Percentiles rank a stretch among this genome's conserved stretches.
Evolutionary conservation across 2,113 vertebrate genomes (phyloP).

Genomic region (Phrynocephalus versicolor): DNA sequence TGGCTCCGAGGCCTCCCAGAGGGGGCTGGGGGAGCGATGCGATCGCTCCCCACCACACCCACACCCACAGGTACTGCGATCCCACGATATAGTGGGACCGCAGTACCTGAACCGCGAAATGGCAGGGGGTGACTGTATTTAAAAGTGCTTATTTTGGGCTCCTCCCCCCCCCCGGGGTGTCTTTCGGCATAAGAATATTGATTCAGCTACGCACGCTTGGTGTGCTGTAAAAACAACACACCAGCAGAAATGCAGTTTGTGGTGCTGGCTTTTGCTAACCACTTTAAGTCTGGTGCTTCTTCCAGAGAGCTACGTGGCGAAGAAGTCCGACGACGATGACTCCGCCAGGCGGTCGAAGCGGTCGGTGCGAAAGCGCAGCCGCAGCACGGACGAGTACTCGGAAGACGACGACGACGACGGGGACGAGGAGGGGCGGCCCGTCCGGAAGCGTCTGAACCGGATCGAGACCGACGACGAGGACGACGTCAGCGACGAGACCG

Average conservation of each 20-base stretch:
- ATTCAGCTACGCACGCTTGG: not conserved
- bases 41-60: no score
- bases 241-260: not conserved
- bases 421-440: conserved; percentile 80
- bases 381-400: conserved; percentile 71
- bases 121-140: no score
- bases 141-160: no score
- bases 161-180: not conserved
- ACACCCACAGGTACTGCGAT: no score
- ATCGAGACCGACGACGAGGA: conserved; percentile 92
- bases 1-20: no score
- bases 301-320: conserved; percentile 81
- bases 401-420: conserved; percentile 71
- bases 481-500: not conserved
- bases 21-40: no score
- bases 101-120: no score
- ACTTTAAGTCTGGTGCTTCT: conserved; percentile 73
- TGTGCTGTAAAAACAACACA: not conserved
- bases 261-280: conserved; percentile 41
- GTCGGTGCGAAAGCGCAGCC: conserved; percentile 64
- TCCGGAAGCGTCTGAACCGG: conserved; percentile 89
- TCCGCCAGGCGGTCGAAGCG: conserved; percentile 67
- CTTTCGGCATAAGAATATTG: not conserved
- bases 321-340: conserved; percentile 84
- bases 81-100: no score